A percentile compares a stretch with the other conserved stretches of the same genome.
phyloP scores from a whole-genome alignment of 2,888 invertebrate genomes.

The Caenorhabditis sp. region DNA sequence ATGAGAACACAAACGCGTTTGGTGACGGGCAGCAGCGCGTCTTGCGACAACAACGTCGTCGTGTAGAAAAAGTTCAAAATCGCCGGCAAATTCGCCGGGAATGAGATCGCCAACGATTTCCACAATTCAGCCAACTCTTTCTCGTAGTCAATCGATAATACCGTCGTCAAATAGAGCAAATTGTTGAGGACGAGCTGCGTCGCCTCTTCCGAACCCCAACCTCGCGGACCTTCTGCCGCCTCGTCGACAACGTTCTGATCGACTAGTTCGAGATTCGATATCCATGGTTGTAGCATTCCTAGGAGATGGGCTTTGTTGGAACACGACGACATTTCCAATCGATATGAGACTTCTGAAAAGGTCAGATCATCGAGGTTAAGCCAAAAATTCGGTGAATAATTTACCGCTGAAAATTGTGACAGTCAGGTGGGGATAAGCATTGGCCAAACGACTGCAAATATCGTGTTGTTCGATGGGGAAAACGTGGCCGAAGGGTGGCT shows the following conservation, averaged over 20 bases:
- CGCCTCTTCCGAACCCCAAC: constrained; percentile 98
- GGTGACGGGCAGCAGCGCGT: constrained; percentile 86
- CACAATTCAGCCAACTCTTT: constrained; percentile 94
- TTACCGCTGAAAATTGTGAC: constrained; percentile 78
- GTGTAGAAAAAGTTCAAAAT: constrained; percentile 94
- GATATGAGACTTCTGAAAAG: constrained; percentile 86
- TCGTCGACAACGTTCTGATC: constrained; percentile 74
- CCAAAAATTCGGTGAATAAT: background rate
- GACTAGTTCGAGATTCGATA: constrained; percentile 96
- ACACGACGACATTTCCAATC: constrained; percentile 92
- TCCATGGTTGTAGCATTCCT: constrained; percentile 93
- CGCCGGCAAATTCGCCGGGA: constrained; percentile 95
- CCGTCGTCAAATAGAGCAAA: constrained; percentile 88
- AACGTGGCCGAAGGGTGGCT: constrained; percentile 76
- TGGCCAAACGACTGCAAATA: constrained; percentile 88
- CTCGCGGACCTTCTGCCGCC: constrained; percentile 73
- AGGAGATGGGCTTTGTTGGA: constrained; percentile 89
- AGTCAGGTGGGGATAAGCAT: constrained; percentile 93
- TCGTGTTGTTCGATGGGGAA: constrained; percentile 82
- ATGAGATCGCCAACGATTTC: constrained; percentile 92
- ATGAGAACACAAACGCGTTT: constrained; percentile 92
- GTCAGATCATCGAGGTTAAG: background rate
- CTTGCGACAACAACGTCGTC: constrained; percentile 95
- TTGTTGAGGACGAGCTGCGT: constrained; percentile 99
- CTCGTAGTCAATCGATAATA: constrained; percentile 94